phyloP scores from a whole-genome alignment of 2,888 invertebrate genomes.

The Chrysotoxum bicinctum region DNA sequence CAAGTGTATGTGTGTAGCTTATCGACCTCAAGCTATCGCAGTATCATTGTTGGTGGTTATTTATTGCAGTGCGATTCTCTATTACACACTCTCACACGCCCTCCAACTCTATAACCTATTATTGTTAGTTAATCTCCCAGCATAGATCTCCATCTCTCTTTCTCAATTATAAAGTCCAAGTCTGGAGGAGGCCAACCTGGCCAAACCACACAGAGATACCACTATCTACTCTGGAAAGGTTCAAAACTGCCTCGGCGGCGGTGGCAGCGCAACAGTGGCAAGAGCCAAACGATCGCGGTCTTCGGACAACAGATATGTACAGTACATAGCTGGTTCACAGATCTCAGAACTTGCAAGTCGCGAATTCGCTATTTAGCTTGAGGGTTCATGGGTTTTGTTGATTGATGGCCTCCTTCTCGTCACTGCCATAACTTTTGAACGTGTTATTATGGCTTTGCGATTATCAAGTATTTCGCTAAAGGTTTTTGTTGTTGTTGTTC shows the following conservation, averaged over 20 bases:
- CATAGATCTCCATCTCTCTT: slow-evolving; percentile 70
- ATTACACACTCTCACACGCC: slow-evolving; percentile 71
- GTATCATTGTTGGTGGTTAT: slow-evolving; percentile 68
- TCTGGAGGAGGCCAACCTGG: slow-evolving; percentile 28
- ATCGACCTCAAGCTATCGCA: slow-evolving; percentile 57
- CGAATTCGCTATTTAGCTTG: slow-evolving; percentile 37
- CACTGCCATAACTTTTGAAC: slow-evolving; percentile 70
- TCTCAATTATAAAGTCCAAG: slow-evolving; percentile 63
- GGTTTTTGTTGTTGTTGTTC: not conserved
- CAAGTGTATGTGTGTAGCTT: not conserved
- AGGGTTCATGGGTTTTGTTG: slow-evolving; percentile 57
- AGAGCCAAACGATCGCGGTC: slow-evolving; percentile 11
- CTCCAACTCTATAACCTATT: slow-evolving; percentile 66
- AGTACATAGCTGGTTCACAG: slow-evolving; percentile 24
- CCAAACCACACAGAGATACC: slow-evolving; percentile 10
- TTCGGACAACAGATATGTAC: not conserved
- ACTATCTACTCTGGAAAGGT: slow-evolving; percentile 16
- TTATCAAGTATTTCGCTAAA: not conserved
- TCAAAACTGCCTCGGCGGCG: slow-evolving; percentile 15
- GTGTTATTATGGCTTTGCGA: slow-evolving; percentile 60
- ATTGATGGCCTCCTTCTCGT: slow-evolving; percentile 72
- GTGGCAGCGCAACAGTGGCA: slow-evolving; percentile 50
- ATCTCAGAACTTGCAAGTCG: slow-evolving; percentile 26
- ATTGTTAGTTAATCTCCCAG: slow-evolving; percentile 66
- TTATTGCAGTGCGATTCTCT: slow-evolving; percentile 69